These are phyloP conservation scores for Amphiprion clarkii DNA, from an alignment of 2,797 vertebrate genomes.

Conservation along the genomic window DNA sequence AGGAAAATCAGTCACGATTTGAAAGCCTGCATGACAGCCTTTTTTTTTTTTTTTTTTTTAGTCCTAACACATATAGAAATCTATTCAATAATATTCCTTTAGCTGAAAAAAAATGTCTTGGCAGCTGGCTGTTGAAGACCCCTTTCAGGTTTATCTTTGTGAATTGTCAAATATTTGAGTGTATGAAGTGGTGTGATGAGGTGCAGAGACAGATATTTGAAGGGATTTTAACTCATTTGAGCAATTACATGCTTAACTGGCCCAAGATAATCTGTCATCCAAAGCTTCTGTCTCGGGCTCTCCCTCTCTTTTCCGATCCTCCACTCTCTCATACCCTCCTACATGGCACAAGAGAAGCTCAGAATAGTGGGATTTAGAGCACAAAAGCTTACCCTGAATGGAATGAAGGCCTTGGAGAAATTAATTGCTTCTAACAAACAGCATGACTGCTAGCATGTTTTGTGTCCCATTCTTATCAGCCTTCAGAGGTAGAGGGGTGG, in stretches of 20 bases:
- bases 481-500: slow-evolving; percentile 89
- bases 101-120: slow-evolving; percentile 85
- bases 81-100: slow-evolving; percentile 87
- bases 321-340: slow-evolving; percentile 86
- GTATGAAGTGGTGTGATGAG: slow-evolving; percentile 99
- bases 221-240: slow-evolving; percentile 99
- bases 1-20: slow-evolving; percentile 16
- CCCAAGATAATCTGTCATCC: slow-evolving; percentile 99
- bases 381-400: slow-evolving; percentile 98
- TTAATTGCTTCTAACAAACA: slow-evolving; percentile 99
- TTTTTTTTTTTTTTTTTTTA: slow-evolving; percentile 64
- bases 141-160: slow-evolving; percentile 96
- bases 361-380: slow-evolving; percentile 99
- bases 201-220: slow-evolving; percentile 99
- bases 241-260: slow-evolving; percentile 99
- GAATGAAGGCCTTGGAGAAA: slow-evolving; percentile 99
- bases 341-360: slow-evolving; percentile 94
- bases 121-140: slow-evolving; percentile 95
- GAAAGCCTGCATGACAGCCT: slow-evolving; percentile 31
- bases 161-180: slow-evolving; percentile 99
- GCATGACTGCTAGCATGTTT: slow-evolving; percentile 98
- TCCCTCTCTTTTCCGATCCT: slow-evolving; percentile 83
- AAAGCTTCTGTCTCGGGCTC: slow-evolving; percentile 89
- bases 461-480: slow-evolving; percentile 95
- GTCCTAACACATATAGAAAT: slow-evolving; percentile 83